Conservation (phyloP, 2,888 invertebrate genomes). For the Kuschelorhynchus macadamiae region DNA sequence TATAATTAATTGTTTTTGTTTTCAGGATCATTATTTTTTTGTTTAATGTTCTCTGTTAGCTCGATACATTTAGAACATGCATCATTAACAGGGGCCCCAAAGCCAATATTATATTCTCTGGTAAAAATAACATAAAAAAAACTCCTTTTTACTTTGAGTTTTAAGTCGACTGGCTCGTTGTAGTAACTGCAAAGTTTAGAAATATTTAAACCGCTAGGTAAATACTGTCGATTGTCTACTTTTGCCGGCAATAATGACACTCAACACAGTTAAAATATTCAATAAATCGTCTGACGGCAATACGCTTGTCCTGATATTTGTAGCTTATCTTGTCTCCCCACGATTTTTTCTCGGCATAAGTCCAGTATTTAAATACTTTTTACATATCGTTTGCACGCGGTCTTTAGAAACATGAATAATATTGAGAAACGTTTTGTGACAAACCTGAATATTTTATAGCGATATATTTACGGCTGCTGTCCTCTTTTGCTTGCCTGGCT, state of each 20-base stretch:
- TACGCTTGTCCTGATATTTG: too few relatives aligned
- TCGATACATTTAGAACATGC: constrained; percentile 42
- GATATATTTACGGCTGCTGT: too few relatives aligned
- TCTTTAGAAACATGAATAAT: too few relatives aligned
- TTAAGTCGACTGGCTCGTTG: too few relatives aligned
- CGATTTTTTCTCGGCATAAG: too few relatives aligned
- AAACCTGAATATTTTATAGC: too few relatives aligned
- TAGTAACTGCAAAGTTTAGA: constrained; percentile 30
- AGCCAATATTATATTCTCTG: constrained; percentile 26
- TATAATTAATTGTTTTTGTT: constrained; percentile 20
- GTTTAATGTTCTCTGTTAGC: constrained; percentile 21
- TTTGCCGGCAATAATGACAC: constrained; percentile 42
- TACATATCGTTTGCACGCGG: too few relatives aligned
- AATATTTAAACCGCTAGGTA: constrained; percentile 36
- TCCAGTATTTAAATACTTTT: too few relatives aligned
- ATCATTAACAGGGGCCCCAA: constrained; percentile 28
- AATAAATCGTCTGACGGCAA: too few relatives aligned
- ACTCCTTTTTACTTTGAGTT: constrained; percentile 20
- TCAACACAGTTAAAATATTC: constrained; percentile 15
- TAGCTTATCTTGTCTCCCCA: too few relatives aligned
- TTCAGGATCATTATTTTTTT: constrained; percentile 10
- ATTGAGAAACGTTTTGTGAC: too few relatives aligned
- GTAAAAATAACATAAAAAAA: constrained; percentile 20
- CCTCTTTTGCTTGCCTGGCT: too few relatives aligned
- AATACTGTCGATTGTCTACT: constrained; percentile 28